A percentile compares a stretch with the other conserved stretches of the same genome.
These are phyloP conservation scores for Dinoponera quadriceps DNA, from an alignment of 1,140 invertebrate genomes.

Conservation along the genomic window DNA sequence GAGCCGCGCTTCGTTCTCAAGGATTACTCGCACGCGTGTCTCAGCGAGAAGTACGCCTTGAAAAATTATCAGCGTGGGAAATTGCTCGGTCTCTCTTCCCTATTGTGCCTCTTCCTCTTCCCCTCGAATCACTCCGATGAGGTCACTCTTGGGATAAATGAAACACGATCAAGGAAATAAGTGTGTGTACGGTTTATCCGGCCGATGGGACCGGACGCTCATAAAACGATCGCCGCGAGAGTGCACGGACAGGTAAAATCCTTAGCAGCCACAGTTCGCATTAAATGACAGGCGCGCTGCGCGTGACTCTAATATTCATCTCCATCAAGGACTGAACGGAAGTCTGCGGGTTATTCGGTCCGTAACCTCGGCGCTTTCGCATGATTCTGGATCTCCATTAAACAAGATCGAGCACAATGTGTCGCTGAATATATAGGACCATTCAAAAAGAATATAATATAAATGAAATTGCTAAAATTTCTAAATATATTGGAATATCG, in stretches of 20 bases:
- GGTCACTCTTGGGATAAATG: constrained; percentile 13
- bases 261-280: background rate
- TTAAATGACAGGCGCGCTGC: constrained; percentile 38
- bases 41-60: background rate
- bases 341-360: constrained; percentile 38
- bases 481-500: background rate
- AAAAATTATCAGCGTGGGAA: constrained; percentile 32
- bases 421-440: background rate
- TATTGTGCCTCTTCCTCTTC: background rate
- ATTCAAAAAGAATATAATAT: background rate
- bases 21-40: background rate
- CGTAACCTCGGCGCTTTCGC: constrained; percentile 47
- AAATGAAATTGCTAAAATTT: constrained; percentile 8
- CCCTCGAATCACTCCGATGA: background rate
- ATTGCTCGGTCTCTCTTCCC: background rate
- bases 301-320: constrained; percentile 53
- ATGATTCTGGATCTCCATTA: constrained; percentile 48
- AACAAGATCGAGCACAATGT: constrained; percentile 1
- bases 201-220: background rate
- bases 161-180: constrained; percentile 14
- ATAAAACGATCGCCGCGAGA: constrained; percentile 14
- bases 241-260: constrained; percentile 23
- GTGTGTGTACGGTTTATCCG: too few relatives aligned
- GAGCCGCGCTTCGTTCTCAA: background rate
- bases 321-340: constrained; percentile 38